A percentile compares a stretch with the other conserved stretches of the same genome.
Evolutionary conservation across 2,888 invertebrate species (phyloP).

Genomic region (Diploptera punctata): DNA sequence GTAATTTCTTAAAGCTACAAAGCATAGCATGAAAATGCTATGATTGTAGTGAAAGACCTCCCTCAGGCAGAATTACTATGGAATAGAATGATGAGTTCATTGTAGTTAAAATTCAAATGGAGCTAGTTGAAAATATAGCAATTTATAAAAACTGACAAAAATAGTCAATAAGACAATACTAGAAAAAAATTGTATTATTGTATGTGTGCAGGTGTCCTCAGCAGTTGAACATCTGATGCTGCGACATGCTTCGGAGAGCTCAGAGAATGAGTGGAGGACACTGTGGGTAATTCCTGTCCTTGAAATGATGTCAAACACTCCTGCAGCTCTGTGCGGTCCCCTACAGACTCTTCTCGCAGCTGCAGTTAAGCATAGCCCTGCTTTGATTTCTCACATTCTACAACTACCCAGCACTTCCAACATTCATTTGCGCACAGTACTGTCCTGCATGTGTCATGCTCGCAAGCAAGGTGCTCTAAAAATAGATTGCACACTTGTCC

Average conservation of each 20-base stretch:
- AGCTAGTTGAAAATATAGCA: background rate
- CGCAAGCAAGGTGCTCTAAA: conserved; percentile 57
- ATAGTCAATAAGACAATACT: too few relatives aligned
- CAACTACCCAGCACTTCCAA: background rate
- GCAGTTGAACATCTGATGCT: conserved; percentile 63
- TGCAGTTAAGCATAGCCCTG: conserved; percentile 52
- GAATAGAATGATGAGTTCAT: too few relatives aligned
- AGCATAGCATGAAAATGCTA: too few relatives aligned
- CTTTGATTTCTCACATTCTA: conserved; percentile 46
- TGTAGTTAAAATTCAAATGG: background rate
- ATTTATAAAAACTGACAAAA: too few relatives aligned
- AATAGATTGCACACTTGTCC: background rate
- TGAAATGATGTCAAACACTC: background rate
- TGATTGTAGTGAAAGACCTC: too few relatives aligned
- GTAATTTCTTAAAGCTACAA: too few relatives aligned
- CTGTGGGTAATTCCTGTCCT: conserved; percentile 58
- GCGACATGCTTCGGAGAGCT: conserved; percentile 54
- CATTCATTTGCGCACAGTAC: conserved; percentile 34
- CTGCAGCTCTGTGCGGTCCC: conserved; percentile 37
- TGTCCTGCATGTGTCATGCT: conserved; percentile 55
- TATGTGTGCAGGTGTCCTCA: conserved; percentile 59
- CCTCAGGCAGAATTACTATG: too few relatives aligned
- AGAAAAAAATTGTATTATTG: too few relatives aligned
- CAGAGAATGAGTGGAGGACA: conserved; percentile 55
- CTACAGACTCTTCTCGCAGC: conserved; percentile 52